These are phyloP conservation scores for Corythornis cristatus DNA, from an alignment of 2,113 vertebrate genomes.

Conservation along the genomic window DNA sequence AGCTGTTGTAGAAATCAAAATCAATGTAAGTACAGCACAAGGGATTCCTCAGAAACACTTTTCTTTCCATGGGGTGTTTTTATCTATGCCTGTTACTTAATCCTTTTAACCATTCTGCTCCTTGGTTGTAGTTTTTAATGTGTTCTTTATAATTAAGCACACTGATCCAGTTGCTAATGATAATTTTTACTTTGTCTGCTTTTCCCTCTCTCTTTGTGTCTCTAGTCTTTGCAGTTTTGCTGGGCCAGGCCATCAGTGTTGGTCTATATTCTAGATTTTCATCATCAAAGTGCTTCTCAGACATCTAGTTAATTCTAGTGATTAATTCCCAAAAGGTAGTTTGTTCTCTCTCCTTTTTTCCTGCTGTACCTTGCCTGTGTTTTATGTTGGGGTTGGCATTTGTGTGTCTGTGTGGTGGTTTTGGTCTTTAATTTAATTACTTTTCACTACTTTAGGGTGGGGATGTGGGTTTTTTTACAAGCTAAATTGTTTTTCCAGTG, in stretches of 20 bases:
- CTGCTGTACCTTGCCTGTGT: background rate
- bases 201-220: background rate
- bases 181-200: slow-evolving; percentile 33
- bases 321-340: slow-evolving; percentile 58
- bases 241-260: slow-evolving; percentile 32
- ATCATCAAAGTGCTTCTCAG: slow-evolving; percentile 29
- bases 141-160: background rate
- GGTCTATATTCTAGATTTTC: slow-evolving; percentile 53
- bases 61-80: background rate
- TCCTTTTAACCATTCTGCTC: background rate
- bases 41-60: background rate
- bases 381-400: background rate
- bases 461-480: background rate
- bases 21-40: slow-evolving; percentile 80
- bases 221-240: slow-evolving; percentile 54
- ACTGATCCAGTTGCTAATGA: background rate
- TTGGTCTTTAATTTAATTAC: background rate
- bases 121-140: background rate
- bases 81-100: background rate
- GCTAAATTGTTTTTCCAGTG: background rate
- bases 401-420: background rate
- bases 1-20: slow-evolving; percentile 87
- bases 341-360: slow-evolving; percentile 41
- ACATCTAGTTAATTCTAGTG: slow-evolving; percentile 61
- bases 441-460: background rate